Percentiles rank a stretch among this genome's conserved stretches.
These are phyloP conservation scores for Schizotus pectinicornis DNA, from an alignment of 2,888 invertebrate genomes.

Conservation along the genomic window DNA sequence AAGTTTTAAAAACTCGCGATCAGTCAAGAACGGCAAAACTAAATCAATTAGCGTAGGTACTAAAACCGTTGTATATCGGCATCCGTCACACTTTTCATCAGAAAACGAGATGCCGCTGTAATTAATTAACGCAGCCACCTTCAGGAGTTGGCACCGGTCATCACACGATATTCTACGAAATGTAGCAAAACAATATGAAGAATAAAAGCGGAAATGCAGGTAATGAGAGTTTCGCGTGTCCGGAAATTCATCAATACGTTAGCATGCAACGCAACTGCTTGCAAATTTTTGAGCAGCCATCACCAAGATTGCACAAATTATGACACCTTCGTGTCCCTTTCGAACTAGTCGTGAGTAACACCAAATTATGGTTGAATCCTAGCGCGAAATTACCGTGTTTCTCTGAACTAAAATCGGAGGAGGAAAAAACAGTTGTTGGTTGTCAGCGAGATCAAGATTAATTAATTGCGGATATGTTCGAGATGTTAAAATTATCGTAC, in stretches of 20 bases:
- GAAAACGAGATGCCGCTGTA: background rate
- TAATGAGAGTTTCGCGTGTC: slow-evolving; percentile 51
- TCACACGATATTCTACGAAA: too few relatives aligned
- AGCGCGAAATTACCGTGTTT: too few relatives aligned
- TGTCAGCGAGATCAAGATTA: too few relatives aligned
- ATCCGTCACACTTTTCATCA: slow-evolving; percentile 1
- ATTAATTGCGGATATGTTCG: too few relatives aligned
- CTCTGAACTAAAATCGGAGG: too few relatives aligned
- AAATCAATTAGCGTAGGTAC: background rate
- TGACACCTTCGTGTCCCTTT: background rate
- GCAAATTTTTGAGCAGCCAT: slow-evolving; percentile 36
- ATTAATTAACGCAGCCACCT: background rate
- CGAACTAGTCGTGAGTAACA: too few relatives aligned
- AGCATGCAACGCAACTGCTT: slow-evolving; percentile 38
- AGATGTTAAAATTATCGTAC: too few relatives aligned
- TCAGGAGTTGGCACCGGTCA: too few relatives aligned
- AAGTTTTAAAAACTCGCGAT: too few relatives aligned
- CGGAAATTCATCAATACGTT: slow-evolving; percentile 43
- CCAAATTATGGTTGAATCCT: too few relatives aligned
- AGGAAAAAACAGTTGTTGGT: too few relatives aligned
- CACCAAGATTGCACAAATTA: slow-evolving; percentile 17
- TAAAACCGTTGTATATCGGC: background rate
- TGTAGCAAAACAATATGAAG: slow-evolving; percentile 46
- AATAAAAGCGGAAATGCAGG: slow-evolving; percentile 47
- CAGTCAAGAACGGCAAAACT: too few relatives aligned